phyloP scores from a whole-genome alignment of 2,888 invertebrate genomes.

The Eupithecia subumbrata region DNA sequence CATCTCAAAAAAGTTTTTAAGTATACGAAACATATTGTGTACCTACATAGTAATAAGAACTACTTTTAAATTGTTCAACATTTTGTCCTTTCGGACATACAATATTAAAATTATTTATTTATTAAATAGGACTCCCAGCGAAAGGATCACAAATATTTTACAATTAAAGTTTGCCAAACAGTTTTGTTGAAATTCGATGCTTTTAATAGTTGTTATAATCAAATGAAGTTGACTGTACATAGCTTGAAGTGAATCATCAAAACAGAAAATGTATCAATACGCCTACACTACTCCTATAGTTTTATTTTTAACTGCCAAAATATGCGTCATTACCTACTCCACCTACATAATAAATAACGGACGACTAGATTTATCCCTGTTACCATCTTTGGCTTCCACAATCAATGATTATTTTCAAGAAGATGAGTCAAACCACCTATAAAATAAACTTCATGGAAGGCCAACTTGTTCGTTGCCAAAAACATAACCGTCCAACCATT shows the following conservation, averaged over 20 bases:
- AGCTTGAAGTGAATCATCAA: not conserved
- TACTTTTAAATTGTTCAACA: too few species aligned
- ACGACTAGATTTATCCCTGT: not conserved
- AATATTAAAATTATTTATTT: too few species aligned
- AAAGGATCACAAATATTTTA: too few species aligned
- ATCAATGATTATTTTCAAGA: not conserved
- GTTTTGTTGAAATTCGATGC: too few species aligned
- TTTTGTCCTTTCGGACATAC: too few species aligned
- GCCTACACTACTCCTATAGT: not conserved
- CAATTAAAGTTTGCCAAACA: too few species aligned
- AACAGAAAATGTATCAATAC: not conserved
- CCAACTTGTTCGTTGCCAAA: slow-evolving; percentile 3
- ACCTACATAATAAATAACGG: not conserved
- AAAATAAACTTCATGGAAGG: not conserved
- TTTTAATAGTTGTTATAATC: not conserved
- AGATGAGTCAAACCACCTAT: not conserved
- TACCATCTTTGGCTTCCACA: slow-evolving; percentile 7
- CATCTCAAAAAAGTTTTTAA: not conserved
- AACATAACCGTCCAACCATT: not conserved
- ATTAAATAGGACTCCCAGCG: too few species aligned
- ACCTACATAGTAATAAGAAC: too few species aligned
- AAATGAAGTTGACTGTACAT: not conserved
- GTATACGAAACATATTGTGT: too few species aligned
- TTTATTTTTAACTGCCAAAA: slow-evolving; percentile 13
- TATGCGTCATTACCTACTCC: slow-evolving; percentile 2